Evolutionary conservation across 2,113 vertebrate genomes (phyloP).

Genomic region (Sinocyclocheilus maitianheensis): DNA sequence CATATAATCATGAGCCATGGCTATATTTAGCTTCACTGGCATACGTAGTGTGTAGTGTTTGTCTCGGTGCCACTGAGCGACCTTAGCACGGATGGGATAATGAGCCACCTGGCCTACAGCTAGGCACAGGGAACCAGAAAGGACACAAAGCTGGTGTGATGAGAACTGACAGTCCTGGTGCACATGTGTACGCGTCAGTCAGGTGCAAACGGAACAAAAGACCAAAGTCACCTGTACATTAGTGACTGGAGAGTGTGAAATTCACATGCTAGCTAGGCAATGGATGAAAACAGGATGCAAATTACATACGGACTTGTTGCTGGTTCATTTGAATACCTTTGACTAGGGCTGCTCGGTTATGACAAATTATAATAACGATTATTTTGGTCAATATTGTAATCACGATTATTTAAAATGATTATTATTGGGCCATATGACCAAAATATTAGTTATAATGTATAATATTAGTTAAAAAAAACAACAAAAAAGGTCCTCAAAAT

Average conservation of each 20-base stretch:
- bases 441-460: too few species aligned
- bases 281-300: not conserved
- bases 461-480: too few species aligned
- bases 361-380: too few species aligned
- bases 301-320: not conserved
- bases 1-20: slow-evolving; percentile 35
- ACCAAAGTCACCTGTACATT: not conserved
- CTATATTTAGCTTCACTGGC: slow-evolving; percentile 47
- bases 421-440: too few species aligned
- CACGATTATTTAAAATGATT: too few species aligned
- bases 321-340: not conserved
- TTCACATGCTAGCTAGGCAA: not conserved
- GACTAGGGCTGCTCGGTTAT: too few species aligned
- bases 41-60: slow-evolving; percentile 44
- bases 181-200: not conserved
- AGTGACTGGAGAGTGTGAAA: slow-evolving; percentile 1
- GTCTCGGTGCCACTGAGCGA: slow-evolving; percentile 55
- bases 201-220: not conserved
- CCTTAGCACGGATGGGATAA: slow-evolving; percentile 55
- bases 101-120: slow-evolving; percentile 58
- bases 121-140: slow-evolving; percentile 11
- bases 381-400: too few species aligned
- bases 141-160: not conserved
- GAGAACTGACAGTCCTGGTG: not conserved
- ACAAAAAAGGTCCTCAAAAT: too few species aligned